These are phyloP conservation scores for Bembecia ichneumoniformis DNA, from an alignment of 2,888 invertebrate species.

Conservation along the genomic window DNA sequence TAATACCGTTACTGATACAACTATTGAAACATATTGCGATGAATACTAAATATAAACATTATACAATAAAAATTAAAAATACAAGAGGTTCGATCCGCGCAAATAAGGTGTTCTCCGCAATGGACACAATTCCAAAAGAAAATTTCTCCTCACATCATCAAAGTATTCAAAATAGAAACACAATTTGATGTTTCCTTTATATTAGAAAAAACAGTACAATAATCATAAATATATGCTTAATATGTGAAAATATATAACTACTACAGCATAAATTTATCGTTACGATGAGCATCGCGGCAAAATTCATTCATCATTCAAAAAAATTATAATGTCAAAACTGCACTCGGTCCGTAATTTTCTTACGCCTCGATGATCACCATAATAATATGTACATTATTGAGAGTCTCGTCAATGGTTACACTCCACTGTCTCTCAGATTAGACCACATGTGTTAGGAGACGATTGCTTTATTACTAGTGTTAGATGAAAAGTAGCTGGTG, in stretches of 20 bases:
- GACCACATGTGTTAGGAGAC: background rate
- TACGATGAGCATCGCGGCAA: slow-evolving; percentile 29
- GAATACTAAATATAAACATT: slow-evolving; percentile 26
- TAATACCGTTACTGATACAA: slow-evolving; percentile 34
- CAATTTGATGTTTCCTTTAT: slow-evolving; percentile 30
- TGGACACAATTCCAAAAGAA: slow-evolving; percentile 11
- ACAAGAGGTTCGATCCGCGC: slow-evolving; percentile 28
- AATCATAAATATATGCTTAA: slow-evolving; percentile 29
- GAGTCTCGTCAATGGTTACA: slow-evolving; percentile 40
- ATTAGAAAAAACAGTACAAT: slow-evolving; percentile 42
- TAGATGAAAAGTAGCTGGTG: too few species aligned
- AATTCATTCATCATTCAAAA: too few species aligned
- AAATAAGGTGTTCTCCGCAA: slow-evolving; percentile 28
- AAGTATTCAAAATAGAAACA: slow-evolving; percentile 39
- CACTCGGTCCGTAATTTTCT: too few species aligned
- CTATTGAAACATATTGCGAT: slow-evolving; percentile 39
- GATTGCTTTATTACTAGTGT: too few species aligned
- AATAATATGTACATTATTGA: slow-evolving; percentile 33
- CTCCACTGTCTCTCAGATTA: slow-evolving; percentile 11
- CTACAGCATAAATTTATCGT: slow-evolving; percentile 26
- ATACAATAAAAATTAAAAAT: slow-evolving; percentile 21
- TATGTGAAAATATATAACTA: slow-evolving; percentile 43
- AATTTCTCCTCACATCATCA: slow-evolving; percentile 26
- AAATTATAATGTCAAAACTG: too few species aligned
- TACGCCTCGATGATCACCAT: slow-evolving; percentile 30